phyloP scores from a whole-genome alignment of 53 echinoderm and acorn worm genomes.

The Patiria pectinifera region DNA sequence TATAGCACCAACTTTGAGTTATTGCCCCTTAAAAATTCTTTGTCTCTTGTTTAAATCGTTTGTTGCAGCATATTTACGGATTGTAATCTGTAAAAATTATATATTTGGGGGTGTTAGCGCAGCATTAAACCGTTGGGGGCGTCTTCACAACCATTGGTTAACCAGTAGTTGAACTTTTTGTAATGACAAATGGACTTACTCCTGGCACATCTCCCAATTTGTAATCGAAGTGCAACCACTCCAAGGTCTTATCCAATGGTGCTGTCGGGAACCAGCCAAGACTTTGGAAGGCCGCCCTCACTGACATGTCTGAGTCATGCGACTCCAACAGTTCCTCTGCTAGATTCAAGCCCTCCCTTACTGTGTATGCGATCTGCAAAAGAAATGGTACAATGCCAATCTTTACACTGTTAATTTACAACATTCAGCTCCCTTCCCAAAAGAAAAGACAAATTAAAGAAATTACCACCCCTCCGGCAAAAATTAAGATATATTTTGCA shows the following conservation, averaged over 20 bases:
- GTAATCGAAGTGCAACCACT: conserved; percentile 64
- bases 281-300: conserved; percentile 62
- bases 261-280: conserved; percentile 61
- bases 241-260: conserved; percentile 46
- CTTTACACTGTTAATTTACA: neutral
- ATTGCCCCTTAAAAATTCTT: too few relatives aligned
- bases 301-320: conserved; percentile 69
- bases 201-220: conserved; percentile 58
- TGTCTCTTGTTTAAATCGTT: too few relatives aligned
- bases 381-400: neutral
- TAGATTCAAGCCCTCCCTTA: conserved; percentile 51
- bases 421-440: neutral
- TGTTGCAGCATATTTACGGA: too few relatives aligned
- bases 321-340: conserved; percentile 65
- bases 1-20: too few relatives aligned
- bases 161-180: too few relatives aligned
- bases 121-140: too few relatives aligned
- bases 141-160: too few relatives aligned
- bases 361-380: conserved; percentile 41
- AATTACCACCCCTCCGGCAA: too few relatives aligned
- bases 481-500: too few relatives aligned
- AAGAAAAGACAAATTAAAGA: neutral
- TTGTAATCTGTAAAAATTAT: too few relatives aligned
- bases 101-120: too few relatives aligned
- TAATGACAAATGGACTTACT: conserved; percentile 15